Conservation (phyloP, 1,140 invertebrate species). For the Spodoptera litura region DNA sequence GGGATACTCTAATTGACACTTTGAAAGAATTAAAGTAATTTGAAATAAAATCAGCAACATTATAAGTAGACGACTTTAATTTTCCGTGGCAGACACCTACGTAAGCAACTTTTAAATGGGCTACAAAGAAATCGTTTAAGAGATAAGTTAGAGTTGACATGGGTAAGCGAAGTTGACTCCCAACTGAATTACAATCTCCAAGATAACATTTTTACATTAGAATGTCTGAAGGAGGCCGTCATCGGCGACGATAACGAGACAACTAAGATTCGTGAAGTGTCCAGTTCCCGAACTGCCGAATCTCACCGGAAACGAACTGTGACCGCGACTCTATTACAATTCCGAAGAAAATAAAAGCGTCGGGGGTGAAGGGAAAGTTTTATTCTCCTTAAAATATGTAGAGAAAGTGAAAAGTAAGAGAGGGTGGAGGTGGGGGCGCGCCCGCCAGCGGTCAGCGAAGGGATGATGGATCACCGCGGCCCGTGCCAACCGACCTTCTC, state of each 20-base stretch:
- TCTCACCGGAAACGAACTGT: slow-evolving; percentile 47
- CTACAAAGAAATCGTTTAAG: slow-evolving; percentile 48
- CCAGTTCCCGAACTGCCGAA: slow-evolving; percentile 17
- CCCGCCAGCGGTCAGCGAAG: slow-evolving; percentile 76
- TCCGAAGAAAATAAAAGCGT: slow-evolving; percentile 73
- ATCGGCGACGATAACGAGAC: slow-evolving; percentile 65
- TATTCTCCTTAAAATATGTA: slow-evolving; percentile 85
- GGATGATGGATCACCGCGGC: slow-evolving; percentile 83
- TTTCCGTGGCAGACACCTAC: slow-evolving; percentile 32
- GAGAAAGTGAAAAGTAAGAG: slow-evolving; percentile 86
- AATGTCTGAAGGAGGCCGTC: slow-evolving; percentile 57
- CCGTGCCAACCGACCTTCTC: slow-evolving; percentile 71
- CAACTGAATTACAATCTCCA: slow-evolving; percentile 58
- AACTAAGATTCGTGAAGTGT: slow-evolving; percentile 67
- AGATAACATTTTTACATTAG: slow-evolving; percentile 62
- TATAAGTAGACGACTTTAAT: slow-evolving; percentile 30
- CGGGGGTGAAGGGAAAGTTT: slow-evolving; percentile 78
- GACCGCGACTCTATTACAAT: slow-evolving; percentile 61
- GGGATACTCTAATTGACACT: background rate
- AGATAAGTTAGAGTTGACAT: slow-evolving; percentile 49
- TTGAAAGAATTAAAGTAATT: background rate
- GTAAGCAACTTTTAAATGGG: slow-evolving; percentile 47
- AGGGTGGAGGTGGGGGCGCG: slow-evolving; percentile 63
- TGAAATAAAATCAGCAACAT: slow-evolving; percentile 3
- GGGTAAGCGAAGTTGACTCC: slow-evolving; percentile 55